Evolutionary conservation across 1,140 invertebrate species (phyloP).

Genomic region (Neodiprion fabricii): DNA sequence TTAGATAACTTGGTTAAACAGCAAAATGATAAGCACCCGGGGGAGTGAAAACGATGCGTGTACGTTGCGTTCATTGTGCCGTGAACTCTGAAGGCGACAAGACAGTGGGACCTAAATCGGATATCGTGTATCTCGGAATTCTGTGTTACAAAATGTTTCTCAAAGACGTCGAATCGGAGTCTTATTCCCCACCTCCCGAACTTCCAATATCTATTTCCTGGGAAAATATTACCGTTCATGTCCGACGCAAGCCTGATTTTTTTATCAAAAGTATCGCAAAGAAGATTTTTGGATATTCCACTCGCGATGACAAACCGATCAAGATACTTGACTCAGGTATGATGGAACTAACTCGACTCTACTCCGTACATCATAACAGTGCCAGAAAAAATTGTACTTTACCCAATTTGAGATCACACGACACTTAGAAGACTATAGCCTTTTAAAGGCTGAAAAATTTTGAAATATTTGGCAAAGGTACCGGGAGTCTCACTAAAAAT

Average conservation of each 20-base stretch:
- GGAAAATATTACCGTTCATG: conserved; percentile 22
- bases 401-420: no score
- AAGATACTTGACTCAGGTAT: not conserved
- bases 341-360: not conserved
- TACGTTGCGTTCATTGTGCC: not conserved
- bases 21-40: not conserved
- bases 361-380: no score
- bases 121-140: no score
- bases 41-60: not conserved
- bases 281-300: not conserved
- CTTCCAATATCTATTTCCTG: conserved; percentile 19
- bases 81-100: not conserved
- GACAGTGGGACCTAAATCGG: not conserved
- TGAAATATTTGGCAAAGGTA: no score
- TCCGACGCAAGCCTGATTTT: not conserved
- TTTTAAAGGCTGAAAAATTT: no score
- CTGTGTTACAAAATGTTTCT: not conserved
- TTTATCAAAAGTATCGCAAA: conserved; percentile 3
- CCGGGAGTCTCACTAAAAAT: no score
- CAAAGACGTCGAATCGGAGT: not conserved
- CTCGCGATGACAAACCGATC: not conserved
- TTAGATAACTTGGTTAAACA: conserved; percentile 1
- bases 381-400: no score
- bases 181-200: not conserved
- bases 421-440: no score